Conservation (phyloP, 1,140 invertebrate species). For the Apis mellifera region DNA sequence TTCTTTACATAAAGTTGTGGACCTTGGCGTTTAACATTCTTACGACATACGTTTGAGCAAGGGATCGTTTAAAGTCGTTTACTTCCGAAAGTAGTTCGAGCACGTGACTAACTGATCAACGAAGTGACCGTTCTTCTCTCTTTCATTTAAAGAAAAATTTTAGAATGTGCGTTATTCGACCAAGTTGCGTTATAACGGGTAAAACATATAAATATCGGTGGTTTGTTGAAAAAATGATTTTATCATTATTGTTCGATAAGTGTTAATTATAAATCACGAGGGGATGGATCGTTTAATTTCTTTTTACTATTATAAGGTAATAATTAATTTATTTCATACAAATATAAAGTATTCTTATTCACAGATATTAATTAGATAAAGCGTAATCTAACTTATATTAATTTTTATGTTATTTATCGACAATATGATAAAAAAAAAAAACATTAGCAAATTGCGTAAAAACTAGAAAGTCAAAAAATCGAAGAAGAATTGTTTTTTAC, state of each 20-base stretch:
- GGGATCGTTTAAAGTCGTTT: background rate
- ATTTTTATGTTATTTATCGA: background rate
- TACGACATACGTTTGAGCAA: background rate
- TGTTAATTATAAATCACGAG: background rate
- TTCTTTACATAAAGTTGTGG: background rate
- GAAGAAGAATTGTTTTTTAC: background rate
- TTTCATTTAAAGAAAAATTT: slow-evolving; percentile 60
- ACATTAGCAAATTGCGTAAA: background rate
- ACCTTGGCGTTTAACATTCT: background rate
- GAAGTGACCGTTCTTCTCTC: slow-evolving; percentile 31
- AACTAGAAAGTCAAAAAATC: background rate
- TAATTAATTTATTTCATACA: background rate
- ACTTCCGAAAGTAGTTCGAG: slow-evolving; percentile 21
- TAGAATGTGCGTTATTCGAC: slow-evolving; percentile 44
- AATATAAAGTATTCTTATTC: background rate
- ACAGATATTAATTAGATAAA: background rate
- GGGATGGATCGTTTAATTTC: background rate
- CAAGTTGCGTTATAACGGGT: slow-evolving; percentile 29
- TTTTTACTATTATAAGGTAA: background rate
- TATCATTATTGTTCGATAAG: background rate
- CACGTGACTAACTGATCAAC: background rate
- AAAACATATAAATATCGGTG: background rate
- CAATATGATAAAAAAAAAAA: background rate
- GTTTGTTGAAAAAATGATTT: background rate
- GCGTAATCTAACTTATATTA: background rate